phyloP scores from a whole-genome alignment of 2,113 vertebrate species.

The Sorex araneus region DNA sequence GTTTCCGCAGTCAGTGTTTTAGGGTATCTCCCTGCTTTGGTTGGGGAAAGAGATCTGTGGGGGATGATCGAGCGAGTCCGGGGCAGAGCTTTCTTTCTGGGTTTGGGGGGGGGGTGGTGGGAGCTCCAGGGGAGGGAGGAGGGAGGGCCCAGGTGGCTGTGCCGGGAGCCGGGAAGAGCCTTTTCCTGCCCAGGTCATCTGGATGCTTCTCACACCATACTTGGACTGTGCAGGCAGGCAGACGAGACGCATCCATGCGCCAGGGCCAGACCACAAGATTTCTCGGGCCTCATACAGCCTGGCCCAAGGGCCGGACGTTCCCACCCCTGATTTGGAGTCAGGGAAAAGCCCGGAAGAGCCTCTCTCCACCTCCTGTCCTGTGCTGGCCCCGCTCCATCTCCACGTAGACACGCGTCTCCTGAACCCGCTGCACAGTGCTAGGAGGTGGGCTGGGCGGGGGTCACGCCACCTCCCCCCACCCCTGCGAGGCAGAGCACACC shows the following conservation, averaged over 20 bases:
- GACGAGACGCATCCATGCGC: too few species aligned
- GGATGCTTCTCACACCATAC: too few species aligned
- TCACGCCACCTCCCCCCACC: not conserved
- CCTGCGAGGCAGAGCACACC: conserved; percentile 17
- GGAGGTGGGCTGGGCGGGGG: not conserved
- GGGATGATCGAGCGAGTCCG: not conserved
- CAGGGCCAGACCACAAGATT: too few species aligned
- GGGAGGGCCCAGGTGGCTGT: not conserved
- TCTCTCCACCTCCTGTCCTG: not conserved
- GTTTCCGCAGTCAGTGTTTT: not conserved
- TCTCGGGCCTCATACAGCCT: too few species aligned
- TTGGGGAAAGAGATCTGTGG: not conserved
- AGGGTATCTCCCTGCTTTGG: not conserved
- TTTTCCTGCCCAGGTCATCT: too few species aligned
- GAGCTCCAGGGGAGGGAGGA: not conserved
- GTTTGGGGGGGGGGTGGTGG: too few species aligned
- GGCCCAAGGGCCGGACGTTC: too few species aligned
- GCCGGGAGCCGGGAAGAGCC: too few species aligned
- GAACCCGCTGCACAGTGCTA: not conserved
- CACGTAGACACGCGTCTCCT: not conserved
- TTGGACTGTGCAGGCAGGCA: too few species aligned
- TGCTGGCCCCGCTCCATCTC: not conserved
- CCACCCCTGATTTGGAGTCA: not conserved
- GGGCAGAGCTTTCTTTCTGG: conserved; percentile 5
- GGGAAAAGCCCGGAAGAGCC: not conserved